phyloP scores from a whole-genome alignment of 2,888 invertebrate species.

The Galeruca laticollis region DNA sequence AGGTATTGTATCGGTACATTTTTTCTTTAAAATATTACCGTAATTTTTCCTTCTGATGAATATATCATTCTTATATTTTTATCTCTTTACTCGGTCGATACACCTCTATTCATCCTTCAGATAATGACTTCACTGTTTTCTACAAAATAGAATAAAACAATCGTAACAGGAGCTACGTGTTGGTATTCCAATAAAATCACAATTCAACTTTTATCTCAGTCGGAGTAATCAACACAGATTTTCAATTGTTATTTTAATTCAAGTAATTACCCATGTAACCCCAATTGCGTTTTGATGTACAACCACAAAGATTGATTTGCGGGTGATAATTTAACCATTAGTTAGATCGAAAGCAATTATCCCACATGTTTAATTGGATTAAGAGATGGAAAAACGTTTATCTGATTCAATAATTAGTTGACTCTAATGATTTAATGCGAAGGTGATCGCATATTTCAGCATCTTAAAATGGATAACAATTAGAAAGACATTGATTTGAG shows the following conservation, averaged over 20 bases:
- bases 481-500: too few relatives aligned
- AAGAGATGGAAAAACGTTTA: background rate
- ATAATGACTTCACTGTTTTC: background rate
- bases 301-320: background rate
- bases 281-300: background rate
- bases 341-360: background rate
- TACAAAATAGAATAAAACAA: background rate
- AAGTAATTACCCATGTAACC: background rate
- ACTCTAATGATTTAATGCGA: background rate
- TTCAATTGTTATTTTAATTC: slow-evolving; percentile 4
- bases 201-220: background rate
- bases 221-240: slow-evolving; percentile 7
- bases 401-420: background rate
- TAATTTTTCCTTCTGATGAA: too few relatives aligned
- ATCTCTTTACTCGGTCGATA: background rate
- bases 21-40: too few relatives aligned
- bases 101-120: background rate
- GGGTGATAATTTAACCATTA: background rate
- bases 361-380: background rate
- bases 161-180: background rate
- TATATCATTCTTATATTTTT: background rate
- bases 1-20: too few relatives aligned
- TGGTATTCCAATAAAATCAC: background rate
- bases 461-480: too few relatives aligned
- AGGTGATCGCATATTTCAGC: too few relatives aligned